Evolutionary conservation across 2,888 invertebrate species (phyloP).

Genomic region (Meta bourneti): DNA sequence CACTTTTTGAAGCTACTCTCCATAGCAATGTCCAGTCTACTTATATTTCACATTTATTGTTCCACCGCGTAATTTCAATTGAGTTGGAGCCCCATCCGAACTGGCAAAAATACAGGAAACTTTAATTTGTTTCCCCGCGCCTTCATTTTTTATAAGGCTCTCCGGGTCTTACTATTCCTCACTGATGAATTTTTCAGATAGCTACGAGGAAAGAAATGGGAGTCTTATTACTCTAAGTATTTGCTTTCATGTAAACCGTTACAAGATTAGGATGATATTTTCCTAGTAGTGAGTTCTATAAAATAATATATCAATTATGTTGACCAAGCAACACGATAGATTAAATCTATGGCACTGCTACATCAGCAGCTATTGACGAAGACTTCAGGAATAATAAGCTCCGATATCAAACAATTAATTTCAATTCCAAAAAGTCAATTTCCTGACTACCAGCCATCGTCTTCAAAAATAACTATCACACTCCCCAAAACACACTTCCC

Average conservation of each 20-base stretch:
- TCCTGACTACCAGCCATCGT: not conserved
- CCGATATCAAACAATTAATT: not conserved
- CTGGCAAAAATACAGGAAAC: slow-evolving; percentile 27
- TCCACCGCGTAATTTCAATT: not conserved
- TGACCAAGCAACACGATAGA: not conserved
- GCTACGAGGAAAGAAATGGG: too few relatives aligned
- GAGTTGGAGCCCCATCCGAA: not conserved
- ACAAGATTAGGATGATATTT: too few relatives aligned
- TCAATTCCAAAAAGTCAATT: not conserved
- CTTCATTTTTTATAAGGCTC: slow-evolving; percentile 39
- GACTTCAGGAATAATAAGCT: not conserved
- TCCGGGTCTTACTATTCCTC: slow-evolving; percentile 47
- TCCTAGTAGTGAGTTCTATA: too few relatives aligned
- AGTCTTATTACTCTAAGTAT: too few relatives aligned
- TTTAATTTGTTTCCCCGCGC: slow-evolving; percentile 67
- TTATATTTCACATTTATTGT: too few relatives aligned
- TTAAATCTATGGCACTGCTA: not conserved
- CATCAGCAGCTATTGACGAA: not conserved
- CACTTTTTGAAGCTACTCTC: too few relatives aligned
- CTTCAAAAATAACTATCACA: not conserved
- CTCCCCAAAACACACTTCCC: not conserved
- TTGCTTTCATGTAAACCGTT: too few relatives aligned
- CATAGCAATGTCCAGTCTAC: too few relatives aligned
- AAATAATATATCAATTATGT: not conserved
- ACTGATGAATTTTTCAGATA: slow-evolving; percentile 64